phyloP scores from a whole-genome alignment of 2,113 vertebrate species.

The Dicrurus megarhynchus region DNA sequence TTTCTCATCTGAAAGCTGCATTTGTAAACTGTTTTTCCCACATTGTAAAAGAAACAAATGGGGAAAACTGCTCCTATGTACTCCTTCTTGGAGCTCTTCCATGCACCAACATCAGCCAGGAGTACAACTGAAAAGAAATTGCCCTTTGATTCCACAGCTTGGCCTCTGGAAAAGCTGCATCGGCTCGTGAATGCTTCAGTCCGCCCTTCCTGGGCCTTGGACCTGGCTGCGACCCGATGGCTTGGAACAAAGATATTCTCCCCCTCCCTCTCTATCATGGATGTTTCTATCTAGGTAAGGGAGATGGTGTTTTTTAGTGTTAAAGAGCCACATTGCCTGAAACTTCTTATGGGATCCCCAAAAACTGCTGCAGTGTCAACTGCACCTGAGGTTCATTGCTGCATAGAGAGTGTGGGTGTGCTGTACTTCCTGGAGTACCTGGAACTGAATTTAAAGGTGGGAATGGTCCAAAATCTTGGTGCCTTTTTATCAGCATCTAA shows the following conservation, averaged over 20 bases:
- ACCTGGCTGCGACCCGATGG: rapidly evolving
- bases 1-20: background rate
- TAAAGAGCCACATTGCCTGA: background rate
- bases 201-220: background rate
- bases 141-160: background rate
- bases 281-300: background rate
- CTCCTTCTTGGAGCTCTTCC: background rate
- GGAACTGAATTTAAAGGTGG: background rate
- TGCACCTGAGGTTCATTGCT: background rate
- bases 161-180: background rate
- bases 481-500: background rate
- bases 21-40: background rate
- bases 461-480: background rate
- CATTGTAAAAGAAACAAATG: background rate
- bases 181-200: background rate
- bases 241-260: background rate
- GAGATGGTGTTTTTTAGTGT: background rate
- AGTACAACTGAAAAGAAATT: background rate
- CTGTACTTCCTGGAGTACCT: rapidly evolving
- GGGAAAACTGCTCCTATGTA: rapidly evolving
- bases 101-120: background rate
- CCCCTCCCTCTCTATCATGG: background rate
- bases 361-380: background rate
- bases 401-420: too few relatives aligned
- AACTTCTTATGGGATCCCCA: background rate